phyloP scores from a whole-genome alignment of 1,140 invertebrate species.

The Carposina sasakii region DNA sequence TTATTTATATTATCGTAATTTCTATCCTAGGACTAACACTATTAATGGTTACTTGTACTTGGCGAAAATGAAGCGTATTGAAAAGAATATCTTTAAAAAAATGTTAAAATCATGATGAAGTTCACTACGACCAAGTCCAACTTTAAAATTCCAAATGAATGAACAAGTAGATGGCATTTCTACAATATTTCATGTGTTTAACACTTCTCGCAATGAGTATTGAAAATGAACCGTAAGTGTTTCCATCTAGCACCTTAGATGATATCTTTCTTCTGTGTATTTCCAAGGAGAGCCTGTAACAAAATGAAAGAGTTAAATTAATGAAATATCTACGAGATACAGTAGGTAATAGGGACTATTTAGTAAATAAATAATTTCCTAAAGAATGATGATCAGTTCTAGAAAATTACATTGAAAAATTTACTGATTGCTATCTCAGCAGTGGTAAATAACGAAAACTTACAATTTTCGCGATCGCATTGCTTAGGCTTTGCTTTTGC shows the following conservation, averaged over 20 bases:
- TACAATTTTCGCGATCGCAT: too few species aligned
- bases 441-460: too few species aligned
- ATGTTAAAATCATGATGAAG: constrained; percentile 24
- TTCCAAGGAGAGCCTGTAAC: constrained; percentile 61
- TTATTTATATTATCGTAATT: constrained; percentile 38
- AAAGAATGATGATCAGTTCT: too few species aligned
- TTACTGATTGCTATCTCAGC: too few species aligned
- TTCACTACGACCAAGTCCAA: constrained; percentile 30
- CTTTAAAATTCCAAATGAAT: too few species aligned
- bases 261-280: constrained; percentile 59
- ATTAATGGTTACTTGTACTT: constrained; percentile 56
- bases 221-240: background rate
- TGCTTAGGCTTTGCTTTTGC: too few species aligned
- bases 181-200: constrained; percentile 9
- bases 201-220: constrained; percentile 17
- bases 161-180: too few species aligned
- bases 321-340: too few species aligned
- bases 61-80: constrained; percentile 61
- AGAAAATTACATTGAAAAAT: too few species aligned
- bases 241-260: constrained; percentile 31
- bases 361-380: too few species aligned
- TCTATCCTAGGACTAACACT: constrained; percentile 14
- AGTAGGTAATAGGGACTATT: too few species aligned
- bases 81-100: constrained; percentile 42
- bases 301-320: too few species aligned